Base-by-base conservation (phyloP, 2,797 vertebrate species). In the Brachyalestes nurse region DNA sequence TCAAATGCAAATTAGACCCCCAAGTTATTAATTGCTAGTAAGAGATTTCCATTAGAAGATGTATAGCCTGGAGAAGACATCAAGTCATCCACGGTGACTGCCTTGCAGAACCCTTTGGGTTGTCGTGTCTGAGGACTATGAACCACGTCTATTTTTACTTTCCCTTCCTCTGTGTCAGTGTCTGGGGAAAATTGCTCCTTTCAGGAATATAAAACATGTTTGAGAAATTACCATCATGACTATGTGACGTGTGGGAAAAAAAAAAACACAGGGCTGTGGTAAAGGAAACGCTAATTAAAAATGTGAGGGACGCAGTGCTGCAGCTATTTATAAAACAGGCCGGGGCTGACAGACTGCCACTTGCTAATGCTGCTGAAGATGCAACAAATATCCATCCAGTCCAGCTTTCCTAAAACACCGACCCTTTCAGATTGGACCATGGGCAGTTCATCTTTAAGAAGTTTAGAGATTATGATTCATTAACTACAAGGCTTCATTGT, bases 271-370 rank as follows among this genome's bases (percentile, higher is more conserved):
- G 72, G 72, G 60, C 57, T 8, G 58, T 40, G n/a, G 28, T 51
- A 72, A 79, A 75, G 73, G 72, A 84, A 76, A 83, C 71, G 53
- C 76, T 86, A 83, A 85, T 88, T 87, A 83, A 83, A 83, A 77
- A 66, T 79, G 64, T 49, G 65, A 80, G 79, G 75, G 65, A 53
- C 58, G 73, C 23, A 64, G 58, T 71, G 49, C 28, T 45, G 66
- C 53, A 55, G 83, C 82, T 79, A 82, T 84, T 86, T 81, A 86
- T 86, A 81, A 21, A 84, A 65, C 65, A 66, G 79, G 47, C 69
- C 60, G 57, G 71, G 69, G 28, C 72, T 82, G 75, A 82, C 67
- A 64, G 69, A 25, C 66, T 73, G 57, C 42, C 47, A 72, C 77
- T 80, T 69, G 80, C 84, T 70, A 74, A 81, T 64, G 64, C 74